Evolutionary conservation across 2,888 invertebrate species (phyloP), one percentile per base, ranked within the genome.

Genomic region (Andrena bucephala): DNA sequence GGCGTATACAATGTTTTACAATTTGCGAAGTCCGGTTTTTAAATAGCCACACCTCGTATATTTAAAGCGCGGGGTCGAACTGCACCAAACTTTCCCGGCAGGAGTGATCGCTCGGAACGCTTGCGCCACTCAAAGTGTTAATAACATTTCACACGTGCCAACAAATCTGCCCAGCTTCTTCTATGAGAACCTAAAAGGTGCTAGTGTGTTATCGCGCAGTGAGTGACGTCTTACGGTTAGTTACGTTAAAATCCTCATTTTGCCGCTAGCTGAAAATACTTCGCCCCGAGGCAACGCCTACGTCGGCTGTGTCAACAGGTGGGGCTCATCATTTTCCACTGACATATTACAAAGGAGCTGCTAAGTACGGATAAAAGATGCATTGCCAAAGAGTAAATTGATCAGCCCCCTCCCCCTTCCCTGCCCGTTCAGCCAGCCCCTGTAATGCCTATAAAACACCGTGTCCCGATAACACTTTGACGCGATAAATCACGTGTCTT

Each of bases 281-380:
- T 85, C 84, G 83, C 72, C 75, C 29, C 7, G 16, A 75, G 78
- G 80, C 82, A 77, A 74, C 72, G 72, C 72, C 66, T 74, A 63
- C 80, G 70, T 76, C 79, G 79, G 50, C 52, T 72, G 42, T 79
- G 88, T 87, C 88, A 88, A 87, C 88, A 88, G 88, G 88, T 88
- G 88, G 87, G 66, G 79, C 79, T 80, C 83, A 78, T 87, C 85
- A 84, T 87, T 86, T 86, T 73, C 62, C 79, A 84, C 78, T 82
- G 86, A 84, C 86, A 69, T 83, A 83, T 87, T 83, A 75, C 71
- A 62, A 83, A 81, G 74, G 74, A 79, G 74, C 65, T 69, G 70
- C 65, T 73, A 81, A 71, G 71, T 67, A 69, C 83, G 42, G 87
- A 84, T 85, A 84, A 84, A 87, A 81, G 78, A 87, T 81, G 78